phyloP scores from a whole-genome alignment of 1,140 invertebrate genomes.

The Cheumatopsyche charites region DNA sequence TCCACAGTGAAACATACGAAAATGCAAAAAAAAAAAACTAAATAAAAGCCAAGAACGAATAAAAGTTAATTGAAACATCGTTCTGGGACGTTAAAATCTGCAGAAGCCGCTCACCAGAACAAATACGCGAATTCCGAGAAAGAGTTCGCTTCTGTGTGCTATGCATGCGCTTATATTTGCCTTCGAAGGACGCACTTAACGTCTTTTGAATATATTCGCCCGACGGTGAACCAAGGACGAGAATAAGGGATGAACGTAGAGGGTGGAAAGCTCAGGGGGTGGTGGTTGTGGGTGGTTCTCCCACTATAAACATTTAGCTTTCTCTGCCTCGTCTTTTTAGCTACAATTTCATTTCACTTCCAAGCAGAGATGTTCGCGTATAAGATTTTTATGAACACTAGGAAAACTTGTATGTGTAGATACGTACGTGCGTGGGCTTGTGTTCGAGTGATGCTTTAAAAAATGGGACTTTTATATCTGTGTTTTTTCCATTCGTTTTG shows the following conservation, averaged over 20 bases:
- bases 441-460: not conserved
- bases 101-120: constrained; percentile 33
- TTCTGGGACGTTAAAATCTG: constrained; percentile 36
- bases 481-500: too few species aligned
- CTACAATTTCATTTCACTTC: too few species aligned
- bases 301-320: too few species aligned
- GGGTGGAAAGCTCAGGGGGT: not conserved
- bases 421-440: constrained; percentile 16
- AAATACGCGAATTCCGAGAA: constrained; percentile 31
- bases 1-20: not conserved
- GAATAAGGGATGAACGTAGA: not conserved
- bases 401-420: too few species aligned
- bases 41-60: constrained; percentile 5
- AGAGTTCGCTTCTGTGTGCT: constrained; percentile 32
- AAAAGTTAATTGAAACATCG: constrained; percentile 42
- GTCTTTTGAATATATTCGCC: constrained; percentile 44
- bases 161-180: not conserved
- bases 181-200: constrained; percentile 40
- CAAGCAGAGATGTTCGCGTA: too few species aligned
- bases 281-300: too few species aligned
- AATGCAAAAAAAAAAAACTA: not conserved
- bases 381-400: too few species aligned
- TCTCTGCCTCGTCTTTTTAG: too few species aligned
- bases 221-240: constrained; percentile 26
- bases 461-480: too few species aligned